Base-by-base conservation (phyloP, 2,797 vertebrate genomes). In the Acanthopagrus latus region DNA sequence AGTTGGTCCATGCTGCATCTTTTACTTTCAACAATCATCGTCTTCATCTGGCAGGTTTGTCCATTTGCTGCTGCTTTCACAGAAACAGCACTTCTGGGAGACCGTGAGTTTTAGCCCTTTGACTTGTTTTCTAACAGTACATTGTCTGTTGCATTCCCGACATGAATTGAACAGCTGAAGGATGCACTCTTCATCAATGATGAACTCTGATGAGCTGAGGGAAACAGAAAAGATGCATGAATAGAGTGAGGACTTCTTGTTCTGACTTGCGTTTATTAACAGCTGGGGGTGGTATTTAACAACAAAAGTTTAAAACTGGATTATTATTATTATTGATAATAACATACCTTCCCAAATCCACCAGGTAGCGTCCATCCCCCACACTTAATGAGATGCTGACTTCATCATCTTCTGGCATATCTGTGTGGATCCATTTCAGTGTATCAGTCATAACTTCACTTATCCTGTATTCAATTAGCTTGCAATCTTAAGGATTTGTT, bases 291-390 rank as follows among this genome's bases (percentile, higher is more conserved):
- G 33, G 7, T 33, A 33, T 33, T 33, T 8, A 33, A 33, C 33
- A 33, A 33, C 33, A 33, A 33, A 33, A 33, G 33, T 7, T 33
- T 33, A 7, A 33, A 33, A 1, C 7, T 7, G 33, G 5, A 33
- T 33, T 33, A 7, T 33, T 7, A 2, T 63, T 13, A 38, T 3
- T 20, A 1, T 11, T n/a, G 29, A 44, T 58, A 25, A 54, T 10
- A 41, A 10, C 65, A 2, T 56, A 89, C 89, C 88, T 89, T 12
- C 85, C 85, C 21, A 90, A 46, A 77, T 92, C 89, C 57, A 92
- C 88, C 50, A 80, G 64, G 71, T 85, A 48, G n/a, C 2, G 67
- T 18, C 88, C 85, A 1, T 92, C 89, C 57, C 73, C 85, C 33
- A 91, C 86, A 16, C 71, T 71, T 20, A 85, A 58, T 0, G 87